Evolutionary conservation across 2,888 invertebrate species (phyloP), one percentile per base, ranked within the genome.

Genomic region (Andrena marginata): DNA sequence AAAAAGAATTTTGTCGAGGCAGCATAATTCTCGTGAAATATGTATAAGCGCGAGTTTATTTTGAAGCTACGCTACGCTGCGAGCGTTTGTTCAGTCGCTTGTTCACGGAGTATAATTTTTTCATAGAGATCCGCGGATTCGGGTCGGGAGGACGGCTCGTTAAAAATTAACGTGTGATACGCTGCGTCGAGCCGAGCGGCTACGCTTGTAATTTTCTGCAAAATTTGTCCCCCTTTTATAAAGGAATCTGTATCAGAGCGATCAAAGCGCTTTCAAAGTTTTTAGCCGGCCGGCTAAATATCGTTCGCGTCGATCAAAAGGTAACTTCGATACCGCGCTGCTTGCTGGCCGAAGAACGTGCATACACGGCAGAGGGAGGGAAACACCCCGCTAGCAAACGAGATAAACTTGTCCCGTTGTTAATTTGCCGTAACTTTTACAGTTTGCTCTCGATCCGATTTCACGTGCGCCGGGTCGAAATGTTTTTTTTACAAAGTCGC

Each of bases 121-220:
- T n/a, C 3, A 49, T 60, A n/a, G n/a, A 31, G 13, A 51, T 68
- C 26, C 13, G 13, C 10, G n/a, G 62, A 54, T 80, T 10, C 20
- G 56, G 23, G 35, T 29, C 31, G 35, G 6, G n/a, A n/a, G 10
- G 54, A 13, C 8, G 49, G 23, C 23, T 64, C 29, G 65, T 77
- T 59, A 51, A 83, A 82, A 82, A 83, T 80, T 78, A 68, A 73
- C 69, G 42, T 62, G 59, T 42, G 71, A 67, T 63, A 62, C 60
- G 16, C 31, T 2, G 10, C 0, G 68, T 2, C 2, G 4, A 13
- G 10, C 13, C 26, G 16, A 20, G 31, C 20, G 42, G 16, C 10
- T 1, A 26, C 20, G 23, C 8, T 73, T 20, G 49, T 29, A 49
- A 60, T 48, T 51, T 69, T 49, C 49, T 56, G 72, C 26, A 65